Conservation (phyloP, 2,113 vertebrate species). For the Panthera uncia region DNA sequence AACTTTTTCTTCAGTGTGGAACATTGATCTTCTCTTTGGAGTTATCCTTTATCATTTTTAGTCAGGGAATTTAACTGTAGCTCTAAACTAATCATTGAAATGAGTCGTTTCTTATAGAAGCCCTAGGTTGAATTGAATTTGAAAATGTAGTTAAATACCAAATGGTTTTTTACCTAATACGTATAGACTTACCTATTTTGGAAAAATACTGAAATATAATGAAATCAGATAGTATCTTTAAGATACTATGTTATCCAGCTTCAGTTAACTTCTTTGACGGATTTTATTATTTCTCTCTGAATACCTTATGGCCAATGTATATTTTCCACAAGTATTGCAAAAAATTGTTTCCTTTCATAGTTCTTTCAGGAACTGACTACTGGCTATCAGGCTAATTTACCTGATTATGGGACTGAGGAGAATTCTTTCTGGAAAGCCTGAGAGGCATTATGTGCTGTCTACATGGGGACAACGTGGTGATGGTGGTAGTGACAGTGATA, state of each 20-base stretch:
- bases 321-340: neutral
- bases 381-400: neutral
- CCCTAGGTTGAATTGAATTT: neutral
- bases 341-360: neutral
- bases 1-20: neutral
- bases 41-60: neutral
- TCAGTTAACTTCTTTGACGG: neutral
- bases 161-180: neutral
- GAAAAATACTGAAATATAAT: neutral
- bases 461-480: neutral
- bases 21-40: neutral
- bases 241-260: neutral
- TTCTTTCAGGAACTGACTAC: neutral
- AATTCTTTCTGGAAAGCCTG: neutral
- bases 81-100: neutral
- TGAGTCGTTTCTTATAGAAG: constrained; percentile 12
- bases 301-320: neutral
- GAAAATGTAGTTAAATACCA: neutral
- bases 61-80: constrained; percentile 29
- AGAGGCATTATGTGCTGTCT: neutral
- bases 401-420: neutral
- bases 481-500: accelerated
- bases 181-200: neutral
- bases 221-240: neutral
- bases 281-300: constrained; percentile 35